A percentile compares a stretch with the other conserved stretches of the same genome.
Evolutionary conservation across 2,888 invertebrate genomes (phyloP).

Genomic region (Empis livida): DNA sequence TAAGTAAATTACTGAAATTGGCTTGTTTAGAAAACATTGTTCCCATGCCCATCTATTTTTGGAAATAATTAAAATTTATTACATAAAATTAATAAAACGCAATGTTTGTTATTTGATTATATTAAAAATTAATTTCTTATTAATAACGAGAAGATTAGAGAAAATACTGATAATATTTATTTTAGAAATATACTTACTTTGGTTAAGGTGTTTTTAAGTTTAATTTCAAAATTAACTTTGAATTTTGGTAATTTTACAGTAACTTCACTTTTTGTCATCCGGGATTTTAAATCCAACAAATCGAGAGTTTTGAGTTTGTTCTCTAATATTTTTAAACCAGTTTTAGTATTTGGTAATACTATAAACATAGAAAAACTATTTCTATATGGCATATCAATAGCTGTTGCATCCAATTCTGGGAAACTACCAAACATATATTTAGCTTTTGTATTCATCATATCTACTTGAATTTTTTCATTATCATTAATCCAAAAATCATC

Average conservation of each 20-base stretch:
- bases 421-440: conserved; percentile 20
- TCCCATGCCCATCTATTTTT: conserved; percentile 50
- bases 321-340: conserved; percentile 52
- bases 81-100: not conserved
- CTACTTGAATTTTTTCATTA: conserved; percentile 38
- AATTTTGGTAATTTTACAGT: conserved; percentile 64
- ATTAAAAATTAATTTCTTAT: too few relatives aligned
- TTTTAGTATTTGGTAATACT: conserved; percentile 54
- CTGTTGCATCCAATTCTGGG: conserved; percentile 19
- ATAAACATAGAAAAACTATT: conserved; percentile 60
- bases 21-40: conserved; percentile 45
- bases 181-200: conserved; percentile 33
- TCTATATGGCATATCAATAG: conserved; percentile 56
- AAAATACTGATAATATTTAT: not conserved
- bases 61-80: not conserved
- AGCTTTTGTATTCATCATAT: conserved; percentile 52
- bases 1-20: conserved; percentile 51
- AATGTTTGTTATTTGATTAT: too few relatives aligned
- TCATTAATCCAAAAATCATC: conserved; percentile 51
- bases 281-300: conserved; percentile 42
- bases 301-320: conserved; percentile 45
- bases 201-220: conserved; percentile 43
- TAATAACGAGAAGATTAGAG: not conserved
- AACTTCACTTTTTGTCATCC: conserved; percentile 31
- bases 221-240: conserved; percentile 61